Evolutionary conservation across 2,888 invertebrate genomes (phyloP).

Genomic region (Meiosimyza decipiens): DNA sequence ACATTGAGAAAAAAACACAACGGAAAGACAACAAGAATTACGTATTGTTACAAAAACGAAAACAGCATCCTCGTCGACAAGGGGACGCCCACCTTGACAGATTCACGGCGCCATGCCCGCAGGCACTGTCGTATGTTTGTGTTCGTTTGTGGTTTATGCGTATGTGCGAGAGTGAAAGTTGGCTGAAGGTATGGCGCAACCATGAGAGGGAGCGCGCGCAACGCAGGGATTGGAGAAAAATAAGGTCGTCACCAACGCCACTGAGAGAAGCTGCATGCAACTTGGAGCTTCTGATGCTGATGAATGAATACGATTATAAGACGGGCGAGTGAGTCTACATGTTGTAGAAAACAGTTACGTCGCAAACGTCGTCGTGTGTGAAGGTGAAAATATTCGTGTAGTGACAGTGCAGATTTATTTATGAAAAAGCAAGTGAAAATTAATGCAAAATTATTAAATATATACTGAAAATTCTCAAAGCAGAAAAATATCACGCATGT

Average conservation of each 20-base stretch:
- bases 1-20: not conserved
- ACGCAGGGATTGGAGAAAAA: not conserved
- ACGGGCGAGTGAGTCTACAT: constrained; percentile 3
- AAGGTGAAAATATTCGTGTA: not conserved
- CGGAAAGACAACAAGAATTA: not conserved
- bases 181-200: not conserved
- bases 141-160: not conserved
- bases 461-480: not conserved
- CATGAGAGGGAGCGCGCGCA: not conserved
- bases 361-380: constrained; percentile 8
- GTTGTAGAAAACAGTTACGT: constrained; percentile 11
- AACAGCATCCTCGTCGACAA: not conserved
- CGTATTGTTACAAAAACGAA: not conserved
- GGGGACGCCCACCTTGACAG: not conserved
- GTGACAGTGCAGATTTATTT: not conserved
- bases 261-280: constrained; percentile 18
- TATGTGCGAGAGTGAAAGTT: constrained; percentile 12
- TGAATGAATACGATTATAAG: constrained; percentile 16
- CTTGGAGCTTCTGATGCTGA: constrained; percentile 21
- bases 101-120: not conserved
- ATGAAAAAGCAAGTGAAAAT: too few species aligned
- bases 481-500: not conserved
- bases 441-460: not conserved
- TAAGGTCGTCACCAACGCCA: constrained; percentile 12
- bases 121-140: not conserved